Percentiles rank a stretch among this genome's conserved stretches.
phyloP scores from a whole-genome alignment of 1,140 invertebrate genomes.

The Lasioglossum albipes region DNA sequence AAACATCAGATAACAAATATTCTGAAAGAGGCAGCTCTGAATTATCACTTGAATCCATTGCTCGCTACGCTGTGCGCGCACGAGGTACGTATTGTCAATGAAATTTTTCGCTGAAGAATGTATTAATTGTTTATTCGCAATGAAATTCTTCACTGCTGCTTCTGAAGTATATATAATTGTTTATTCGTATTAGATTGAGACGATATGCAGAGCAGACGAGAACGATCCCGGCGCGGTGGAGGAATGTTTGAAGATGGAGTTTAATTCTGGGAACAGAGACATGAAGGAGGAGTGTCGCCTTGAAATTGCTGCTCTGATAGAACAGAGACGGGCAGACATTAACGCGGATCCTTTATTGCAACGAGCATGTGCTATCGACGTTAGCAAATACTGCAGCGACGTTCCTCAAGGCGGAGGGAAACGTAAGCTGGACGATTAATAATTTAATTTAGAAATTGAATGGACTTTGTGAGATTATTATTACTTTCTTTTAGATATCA shows the following conservation, averaged over 20 bases:
- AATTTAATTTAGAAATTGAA: conserved; percentile 7
- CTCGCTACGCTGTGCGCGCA: conserved; percentile 87
- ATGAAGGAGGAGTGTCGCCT: conserved; percentile 86
- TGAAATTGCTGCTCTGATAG: conserved; percentile 91
- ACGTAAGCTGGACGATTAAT: conserved; percentile 82
- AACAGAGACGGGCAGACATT: conserved; percentile 90
- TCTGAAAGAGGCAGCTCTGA: conserved; percentile 91
- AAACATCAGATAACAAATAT: conserved; percentile 90
- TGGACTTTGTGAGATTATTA: not conserved
- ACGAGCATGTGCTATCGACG: conserved; percentile 87
- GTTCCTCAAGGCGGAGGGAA: conserved; percentile 91
- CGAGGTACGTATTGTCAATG: conserved; percentile 76
- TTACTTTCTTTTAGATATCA: conserved; percentile 84
- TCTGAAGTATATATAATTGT: not conserved
- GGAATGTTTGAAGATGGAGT: conserved; percentile 91
- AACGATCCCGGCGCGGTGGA: conserved; percentile 83
- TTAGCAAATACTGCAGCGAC: conserved; percentile 91
- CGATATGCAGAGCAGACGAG: conserved; percentile 77
- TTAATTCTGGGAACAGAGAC: conserved; percentile 86
- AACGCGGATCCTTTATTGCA: conserved; percentile 91
- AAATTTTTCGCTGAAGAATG: not conserved
- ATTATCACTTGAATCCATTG: conserved; percentile 92
- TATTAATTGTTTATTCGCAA: not conserved
- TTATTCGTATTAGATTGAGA: conserved; percentile 62
- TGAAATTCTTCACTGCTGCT: conserved; percentile 13